Evolutionary conservation across 2,797 vertebrate species (phyloP).

Genomic region (Clarias fuscus): DNA sequence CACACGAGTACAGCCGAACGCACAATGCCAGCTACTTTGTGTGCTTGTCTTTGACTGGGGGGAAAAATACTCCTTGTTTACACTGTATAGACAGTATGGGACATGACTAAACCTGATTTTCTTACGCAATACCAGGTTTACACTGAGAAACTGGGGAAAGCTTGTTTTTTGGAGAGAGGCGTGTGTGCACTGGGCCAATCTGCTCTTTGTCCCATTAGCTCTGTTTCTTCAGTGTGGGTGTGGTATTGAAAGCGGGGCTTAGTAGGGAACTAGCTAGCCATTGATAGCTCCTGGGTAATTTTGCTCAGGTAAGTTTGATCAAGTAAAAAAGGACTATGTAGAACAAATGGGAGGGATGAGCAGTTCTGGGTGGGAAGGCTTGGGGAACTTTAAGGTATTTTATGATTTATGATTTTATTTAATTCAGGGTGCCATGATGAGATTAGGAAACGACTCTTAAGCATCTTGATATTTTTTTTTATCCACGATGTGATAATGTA

Average conservation of each 20-base stretch:
- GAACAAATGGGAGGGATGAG: not conserved
- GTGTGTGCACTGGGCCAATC: conserved; percentile 9
- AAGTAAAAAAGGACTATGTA: not conserved
- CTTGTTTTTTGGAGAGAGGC: not conserved
- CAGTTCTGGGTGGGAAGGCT: not conserved
- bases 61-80: not conserved
- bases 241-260: conserved; percentile 33
- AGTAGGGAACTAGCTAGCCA: not conserved
- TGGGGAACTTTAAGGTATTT: not conserved
- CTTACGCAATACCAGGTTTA: not conserved
- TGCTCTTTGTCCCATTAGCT: conserved; percentile 20
- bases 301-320: not conserved
- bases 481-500: not conserved
- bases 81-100: conserved; percentile 3
- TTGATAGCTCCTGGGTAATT: not conserved
- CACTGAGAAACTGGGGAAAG: conserved; percentile 14
- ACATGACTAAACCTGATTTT: conserved; percentile 17
- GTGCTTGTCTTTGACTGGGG: not conserved
- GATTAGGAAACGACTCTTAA: not conserved
- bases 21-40: not conserved
- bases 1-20: conserved; percentile 5
- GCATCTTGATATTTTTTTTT: not conserved
- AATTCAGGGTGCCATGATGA: not conserved
- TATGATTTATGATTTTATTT: not conserved
- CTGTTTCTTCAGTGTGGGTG: conserved; percentile 18